Conservation (phyloP, 2,888 invertebrate genomes). For the Metacarcinus magister region DNA sequence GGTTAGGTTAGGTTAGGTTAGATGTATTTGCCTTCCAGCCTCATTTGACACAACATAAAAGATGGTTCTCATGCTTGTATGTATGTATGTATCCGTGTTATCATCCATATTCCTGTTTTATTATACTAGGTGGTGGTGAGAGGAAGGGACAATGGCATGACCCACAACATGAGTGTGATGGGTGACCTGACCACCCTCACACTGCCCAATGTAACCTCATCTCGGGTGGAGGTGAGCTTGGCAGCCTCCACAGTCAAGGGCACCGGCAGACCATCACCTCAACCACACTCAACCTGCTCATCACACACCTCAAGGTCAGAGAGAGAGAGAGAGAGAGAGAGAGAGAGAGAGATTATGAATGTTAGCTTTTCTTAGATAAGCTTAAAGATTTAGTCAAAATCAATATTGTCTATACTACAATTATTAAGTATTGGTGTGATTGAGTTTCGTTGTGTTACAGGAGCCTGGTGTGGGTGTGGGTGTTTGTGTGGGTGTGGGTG, state of each 20-base stretch:
- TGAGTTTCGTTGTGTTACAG: too few relatives aligned
- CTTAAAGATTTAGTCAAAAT: too few relatives aligned
- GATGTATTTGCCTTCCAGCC: too few relatives aligned
- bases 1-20: too few relatives aligned
- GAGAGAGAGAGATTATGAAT: too few relatives aligned
- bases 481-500: too few relatives aligned
- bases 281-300: constrained; percentile 71
- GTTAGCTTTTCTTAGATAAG: too few relatives aligned
- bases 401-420: too few relatives aligned
- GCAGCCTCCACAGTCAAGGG: constrained; percentile 70
- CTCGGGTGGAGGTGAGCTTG: constrained; percentile 64
- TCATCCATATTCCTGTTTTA: not conserved
- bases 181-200: constrained; percentile 73
- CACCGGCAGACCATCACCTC: constrained; percentile 64
- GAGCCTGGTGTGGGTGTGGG: too few relatives aligned
- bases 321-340: not conserved
- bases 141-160: constrained; percentile 69
- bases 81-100: not conserved
- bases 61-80: too few relatives aligned
- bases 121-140: constrained; percentile 50
- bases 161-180: constrained; percentile 72
- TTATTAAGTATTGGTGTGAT: too few relatives aligned
- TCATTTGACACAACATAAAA: too few relatives aligned
- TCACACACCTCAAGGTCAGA: constrained; percentile 66
- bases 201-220: constrained; percentile 69